Conservation (phyloP, 2,888 invertebrate species). For the Xylocampa areola region DNA sequence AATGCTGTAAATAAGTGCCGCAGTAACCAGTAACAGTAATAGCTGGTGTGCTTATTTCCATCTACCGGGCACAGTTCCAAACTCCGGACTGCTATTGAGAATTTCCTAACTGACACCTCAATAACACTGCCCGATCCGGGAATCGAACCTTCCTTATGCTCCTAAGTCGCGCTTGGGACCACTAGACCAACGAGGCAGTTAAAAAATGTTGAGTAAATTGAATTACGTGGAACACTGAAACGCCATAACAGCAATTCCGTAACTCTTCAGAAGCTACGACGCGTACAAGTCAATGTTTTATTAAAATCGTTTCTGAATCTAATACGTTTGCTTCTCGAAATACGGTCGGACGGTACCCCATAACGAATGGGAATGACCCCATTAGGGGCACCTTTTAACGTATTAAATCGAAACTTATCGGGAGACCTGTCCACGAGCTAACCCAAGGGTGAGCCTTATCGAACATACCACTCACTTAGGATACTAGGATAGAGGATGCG, state of each 20-base stretch:
- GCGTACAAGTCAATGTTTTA: conserved; percentile 53
- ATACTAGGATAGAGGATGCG: conserved; percentile 60
- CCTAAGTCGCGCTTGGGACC: no score
- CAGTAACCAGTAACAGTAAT: no score
- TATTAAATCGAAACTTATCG: conserved; percentile 87
- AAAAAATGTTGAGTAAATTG: background rate
- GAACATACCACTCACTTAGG: conserved; percentile 80
- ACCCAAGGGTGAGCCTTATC: conserved; percentile 77
- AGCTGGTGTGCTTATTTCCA: no score
- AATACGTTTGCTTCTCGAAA: conserved; percentile 65
- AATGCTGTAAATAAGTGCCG: no score
- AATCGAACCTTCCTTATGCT: no score
- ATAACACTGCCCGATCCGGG: no score
- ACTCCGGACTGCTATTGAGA: no score
- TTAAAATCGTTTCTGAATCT: conserved; percentile 58
- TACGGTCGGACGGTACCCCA: conserved; percentile 71
- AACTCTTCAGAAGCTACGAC: conserved; percentile 5
- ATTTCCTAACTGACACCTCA: no score
- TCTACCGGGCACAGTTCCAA: no score
- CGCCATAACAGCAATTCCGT: conserved; percentile 2
- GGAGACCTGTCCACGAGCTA: conserved; percentile 77
- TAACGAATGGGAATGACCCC: conserved; percentile 86
- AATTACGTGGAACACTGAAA: background rate
- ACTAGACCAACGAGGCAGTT: no score
- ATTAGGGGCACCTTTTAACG: conserved; percentile 88